Conservation (phyloP, 2,797 vertebrate species). For the Mareca penelope region DNA sequence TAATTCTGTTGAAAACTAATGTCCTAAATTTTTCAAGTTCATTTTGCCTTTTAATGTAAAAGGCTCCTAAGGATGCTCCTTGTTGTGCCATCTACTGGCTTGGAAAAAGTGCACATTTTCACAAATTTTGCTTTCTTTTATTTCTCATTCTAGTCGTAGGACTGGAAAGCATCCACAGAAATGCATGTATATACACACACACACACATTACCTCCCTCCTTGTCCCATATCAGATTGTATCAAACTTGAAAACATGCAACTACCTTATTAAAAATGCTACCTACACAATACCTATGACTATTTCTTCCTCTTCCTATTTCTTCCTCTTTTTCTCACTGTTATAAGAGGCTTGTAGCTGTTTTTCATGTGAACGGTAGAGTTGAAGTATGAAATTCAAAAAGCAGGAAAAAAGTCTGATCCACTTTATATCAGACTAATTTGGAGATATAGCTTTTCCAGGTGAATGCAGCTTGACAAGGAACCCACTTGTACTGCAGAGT, state of each 20-base stretch:
- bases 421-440: slow-evolving; percentile 17
- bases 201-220: not conserved
- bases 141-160: not conserved
- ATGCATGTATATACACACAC: accelerated
- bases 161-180: not conserved
- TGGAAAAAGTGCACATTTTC: not conserved
- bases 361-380: slow-evolving; percentile 38
- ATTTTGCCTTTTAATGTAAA: not conserved
- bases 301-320: not conserved
- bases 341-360: not conserved
- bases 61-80: not conserved
- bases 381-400: not conserved
- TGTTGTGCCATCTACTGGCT: not conserved
- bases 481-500: not conserved
- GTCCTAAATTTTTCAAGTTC: not conserved
- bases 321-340: slow-evolving; percentile 11
- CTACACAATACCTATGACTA: not conserved
- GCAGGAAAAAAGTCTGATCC: not conserved
- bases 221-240: not conserved
- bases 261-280: not conserved
- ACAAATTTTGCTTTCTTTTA: not conserved
- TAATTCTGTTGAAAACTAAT: not conserved
- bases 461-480: not conserved
- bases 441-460: not conserved
- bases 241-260: not conserved